A percentile compares a stretch with the other conserved stretches of the same genome.
Conservation (phyloP, 2,888 invertebrate genomes). For the Cynaeus angustus region DNA sequence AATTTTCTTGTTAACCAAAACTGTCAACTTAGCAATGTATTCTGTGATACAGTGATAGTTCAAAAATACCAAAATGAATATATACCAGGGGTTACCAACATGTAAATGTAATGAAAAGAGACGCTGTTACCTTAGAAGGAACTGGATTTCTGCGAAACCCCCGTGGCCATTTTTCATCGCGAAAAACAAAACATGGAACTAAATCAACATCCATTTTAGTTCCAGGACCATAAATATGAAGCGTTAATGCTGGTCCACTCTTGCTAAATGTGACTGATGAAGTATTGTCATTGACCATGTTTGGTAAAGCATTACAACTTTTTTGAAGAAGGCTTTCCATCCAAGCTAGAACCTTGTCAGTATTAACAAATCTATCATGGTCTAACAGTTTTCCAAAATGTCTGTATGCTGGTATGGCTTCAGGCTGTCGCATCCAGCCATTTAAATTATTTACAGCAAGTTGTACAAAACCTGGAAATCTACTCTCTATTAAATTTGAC, state of each 20-base stretch:
- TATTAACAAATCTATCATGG: constrained; percentile 70
- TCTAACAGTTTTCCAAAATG: constrained; percentile 63
- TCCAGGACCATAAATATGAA: constrained; percentile 63
- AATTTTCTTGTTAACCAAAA: too few relatives aligned
- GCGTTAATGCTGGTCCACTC: constrained; percentile 76
- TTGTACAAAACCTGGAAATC: constrained; percentile 72
- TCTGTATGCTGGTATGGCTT: background rate
- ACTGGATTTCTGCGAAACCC: constrained; percentile 61
- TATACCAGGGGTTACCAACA: too few relatives aligned
- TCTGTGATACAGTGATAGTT: too few relatives aligned
- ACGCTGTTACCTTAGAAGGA: too few relatives aligned
- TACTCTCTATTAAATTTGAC: constrained; percentile 61
- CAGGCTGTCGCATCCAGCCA: constrained; percentile 28
- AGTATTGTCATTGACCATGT: too few relatives aligned
- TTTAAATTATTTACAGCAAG: constrained; percentile 66
- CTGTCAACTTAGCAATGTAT: too few relatives aligned
- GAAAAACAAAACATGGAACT: constrained; percentile 74
- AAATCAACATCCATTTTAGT: constrained; percentile 72
- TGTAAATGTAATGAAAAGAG: too few relatives aligned
- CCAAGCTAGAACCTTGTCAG: too few relatives aligned
- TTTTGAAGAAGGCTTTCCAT: too few relatives aligned
- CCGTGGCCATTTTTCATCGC: constrained; percentile 69
- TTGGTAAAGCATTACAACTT: too few relatives aligned
- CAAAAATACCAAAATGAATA: too few relatives aligned
- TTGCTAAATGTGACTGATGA: too few relatives aligned